Evolutionary conservation across 2,797 vertebrate species (phyloP).

Genomic region (Vireo griseus): DNA sequence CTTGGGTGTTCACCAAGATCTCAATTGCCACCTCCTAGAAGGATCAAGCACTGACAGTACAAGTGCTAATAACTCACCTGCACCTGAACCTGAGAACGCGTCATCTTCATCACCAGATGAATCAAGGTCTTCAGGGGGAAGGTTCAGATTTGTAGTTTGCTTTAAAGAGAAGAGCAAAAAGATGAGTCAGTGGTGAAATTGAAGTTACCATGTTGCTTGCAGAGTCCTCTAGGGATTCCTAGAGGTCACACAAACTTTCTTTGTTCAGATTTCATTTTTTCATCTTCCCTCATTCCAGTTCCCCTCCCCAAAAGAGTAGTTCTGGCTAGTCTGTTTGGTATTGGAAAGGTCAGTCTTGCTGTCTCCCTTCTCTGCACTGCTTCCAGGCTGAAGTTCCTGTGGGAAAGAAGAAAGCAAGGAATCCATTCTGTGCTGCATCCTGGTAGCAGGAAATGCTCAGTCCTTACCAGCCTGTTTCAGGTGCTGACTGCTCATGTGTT

Average conservation of each 20-base stretch:
- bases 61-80: conserved; percentile 65
- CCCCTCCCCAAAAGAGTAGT: background rate
- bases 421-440: background rate
- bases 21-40: background rate
- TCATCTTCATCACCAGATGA: conserved; percentile 80
- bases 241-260: background rate
- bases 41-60: background rate
- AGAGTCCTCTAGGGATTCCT: background rate
- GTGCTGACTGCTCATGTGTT: background rate
- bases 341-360: background rate
- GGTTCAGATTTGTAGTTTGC: conserved; percentile 62
- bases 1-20: background rate
- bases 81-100: conserved; percentile 77
- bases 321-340: background rate
- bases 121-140: conserved; percentile 76
- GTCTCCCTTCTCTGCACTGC: background rate
- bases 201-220: background rate
- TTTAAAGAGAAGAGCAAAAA: conserved; percentile 25
- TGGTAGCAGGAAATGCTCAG: background rate
- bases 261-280: background rate
- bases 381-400: background rate
- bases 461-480: background rate
- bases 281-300: background rate
- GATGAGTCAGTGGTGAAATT: background rate
- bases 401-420: background rate